A percentile compares a stretch with the other conserved stretches of the same genome.
These are phyloP conservation scores for Tapera naevia DNA, from an alignment of 2,797 vertebrate genomes.

Conservation along the genomic window DNA sequence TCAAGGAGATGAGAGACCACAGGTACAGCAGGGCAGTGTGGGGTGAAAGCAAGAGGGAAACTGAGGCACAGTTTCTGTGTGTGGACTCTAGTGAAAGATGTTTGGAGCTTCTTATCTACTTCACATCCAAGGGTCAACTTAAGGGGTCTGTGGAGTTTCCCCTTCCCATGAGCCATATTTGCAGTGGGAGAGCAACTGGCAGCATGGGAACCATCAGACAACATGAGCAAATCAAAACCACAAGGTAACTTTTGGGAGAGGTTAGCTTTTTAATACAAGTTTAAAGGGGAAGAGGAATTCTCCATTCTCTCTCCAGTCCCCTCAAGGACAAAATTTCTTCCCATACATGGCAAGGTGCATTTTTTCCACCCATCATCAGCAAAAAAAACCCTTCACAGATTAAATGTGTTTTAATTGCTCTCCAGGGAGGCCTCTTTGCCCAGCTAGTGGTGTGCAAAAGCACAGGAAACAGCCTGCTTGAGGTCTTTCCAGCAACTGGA, in stretches of 20 bases:
- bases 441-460: neutral
- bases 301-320: neutral
- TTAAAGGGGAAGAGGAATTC: neutral
- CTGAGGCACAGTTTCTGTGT: neutral
- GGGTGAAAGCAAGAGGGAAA: neutral
- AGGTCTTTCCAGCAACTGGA: neutral
- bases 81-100: neutral
- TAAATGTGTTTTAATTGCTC: neutral
- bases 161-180: neutral
- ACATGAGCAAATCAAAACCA: neutral
- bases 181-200: neutral
- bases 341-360: neutral
- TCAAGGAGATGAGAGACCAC: neutral
- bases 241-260: neutral
- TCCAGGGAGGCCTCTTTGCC: neutral
- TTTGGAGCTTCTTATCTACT: neutral
- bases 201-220: neutral
- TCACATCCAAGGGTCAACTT: neutral
- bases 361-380: neutral
- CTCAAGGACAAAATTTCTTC: neutral
- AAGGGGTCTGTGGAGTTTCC: neutral
- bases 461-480: constrained; percentile 2
- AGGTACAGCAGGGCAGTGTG: neutral
- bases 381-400: neutral
- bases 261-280: neutral